Conservation (phyloP, 2,888 invertebrate genomes). For the Phragmatobia fuliginosa region DNA sequence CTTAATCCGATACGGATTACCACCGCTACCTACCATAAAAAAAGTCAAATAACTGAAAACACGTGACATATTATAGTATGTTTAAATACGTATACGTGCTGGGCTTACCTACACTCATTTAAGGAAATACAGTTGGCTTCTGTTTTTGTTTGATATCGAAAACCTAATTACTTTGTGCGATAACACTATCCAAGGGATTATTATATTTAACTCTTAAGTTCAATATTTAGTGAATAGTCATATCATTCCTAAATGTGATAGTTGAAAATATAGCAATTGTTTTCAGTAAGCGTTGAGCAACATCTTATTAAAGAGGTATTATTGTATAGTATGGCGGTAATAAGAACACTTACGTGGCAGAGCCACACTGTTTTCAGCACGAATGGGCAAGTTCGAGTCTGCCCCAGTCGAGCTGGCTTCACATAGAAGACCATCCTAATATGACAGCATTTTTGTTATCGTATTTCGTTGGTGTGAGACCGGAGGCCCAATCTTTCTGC, state of each 20-base stretch:
- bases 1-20: too few relatives aligned
- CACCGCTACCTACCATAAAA: too few relatives aligned
- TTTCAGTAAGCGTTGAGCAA: not conserved
- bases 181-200: constrained; percentile 18
- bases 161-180: constrained; percentile 30
- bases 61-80: not conserved
- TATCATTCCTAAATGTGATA: not conserved
- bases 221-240: constrained; percentile 1
- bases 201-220: not conserved
- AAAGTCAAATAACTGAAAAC: not conserved
- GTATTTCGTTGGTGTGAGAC: too few relatives aligned
- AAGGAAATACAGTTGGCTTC: constrained; percentile 21
- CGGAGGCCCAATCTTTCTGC: too few relatives aligned
- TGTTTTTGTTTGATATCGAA: constrained; percentile 39
- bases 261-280: not conserved
- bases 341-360: too few relatives aligned
- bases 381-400: too few relatives aligned
- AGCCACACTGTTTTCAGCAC: too few relatives aligned
- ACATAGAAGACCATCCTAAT: too few relatives aligned
- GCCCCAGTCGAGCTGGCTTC: too few relatives aligned
- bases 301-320: not conserved
- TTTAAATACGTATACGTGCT: not conserved
- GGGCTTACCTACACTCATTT: not conserved
- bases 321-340: not conserved
- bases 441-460: too few relatives aligned